Conservation (phyloP, 1,140 invertebrate species). For the Sarcophaga bullata region DNA sequence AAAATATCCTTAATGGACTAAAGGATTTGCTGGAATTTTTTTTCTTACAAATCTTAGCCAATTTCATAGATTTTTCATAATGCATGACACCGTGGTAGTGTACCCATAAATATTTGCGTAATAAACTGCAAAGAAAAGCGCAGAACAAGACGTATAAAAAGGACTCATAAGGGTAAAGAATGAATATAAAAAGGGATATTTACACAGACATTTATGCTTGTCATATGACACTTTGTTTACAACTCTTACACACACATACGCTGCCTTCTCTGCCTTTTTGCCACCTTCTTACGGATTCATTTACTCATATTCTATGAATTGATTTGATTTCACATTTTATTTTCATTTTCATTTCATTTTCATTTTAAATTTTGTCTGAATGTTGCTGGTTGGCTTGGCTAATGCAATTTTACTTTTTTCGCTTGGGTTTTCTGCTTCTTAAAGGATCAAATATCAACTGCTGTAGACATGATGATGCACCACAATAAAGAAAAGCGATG, state of each 20-base stretch:
- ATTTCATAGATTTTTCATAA: conserved; percentile 14
- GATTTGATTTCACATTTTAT: background rate
- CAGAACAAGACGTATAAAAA: too few species aligned
- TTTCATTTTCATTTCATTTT: background rate
- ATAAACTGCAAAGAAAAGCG: conserved; percentile 1
- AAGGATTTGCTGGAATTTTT: too few species aligned
- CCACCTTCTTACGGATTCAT: background rate
- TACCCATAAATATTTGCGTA: conserved; percentile 4
- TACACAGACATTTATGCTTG: background rate
- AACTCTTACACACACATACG: background rate
- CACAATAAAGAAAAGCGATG: background rate
- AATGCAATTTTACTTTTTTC: background rate
- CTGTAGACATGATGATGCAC: background rate
- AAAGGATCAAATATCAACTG: conserved; percentile 3
- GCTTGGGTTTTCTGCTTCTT: background rate
- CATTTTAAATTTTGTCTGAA: background rate
- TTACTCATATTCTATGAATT: too few species aligned
- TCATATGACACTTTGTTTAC: conserved; percentile 24
- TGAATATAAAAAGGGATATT: too few species aligned
- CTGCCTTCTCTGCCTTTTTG: background rate
- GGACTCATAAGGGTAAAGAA: too few species aligned
- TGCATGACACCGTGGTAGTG: background rate
- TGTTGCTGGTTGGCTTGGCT: background rate
- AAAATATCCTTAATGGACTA: too few species aligned
- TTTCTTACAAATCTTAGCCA: too few species aligned